Conservation (phyloP, 2,888 invertebrate genomes). For the Euspilapteryx auroguttella region DNA sequence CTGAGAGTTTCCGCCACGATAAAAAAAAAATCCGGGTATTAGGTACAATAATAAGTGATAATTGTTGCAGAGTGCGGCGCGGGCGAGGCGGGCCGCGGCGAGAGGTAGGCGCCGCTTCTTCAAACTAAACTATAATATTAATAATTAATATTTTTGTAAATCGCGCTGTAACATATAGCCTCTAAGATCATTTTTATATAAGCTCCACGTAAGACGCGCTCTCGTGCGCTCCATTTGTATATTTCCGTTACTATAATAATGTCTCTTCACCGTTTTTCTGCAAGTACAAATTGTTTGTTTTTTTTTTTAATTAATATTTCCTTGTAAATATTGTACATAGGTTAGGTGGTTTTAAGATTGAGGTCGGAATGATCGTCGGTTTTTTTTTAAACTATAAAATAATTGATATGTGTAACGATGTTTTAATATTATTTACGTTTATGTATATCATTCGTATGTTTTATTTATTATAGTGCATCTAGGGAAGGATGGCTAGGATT, state of each 20-base stretch:
- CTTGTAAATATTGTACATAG: constrained; percentile 61
- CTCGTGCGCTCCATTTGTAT: constrained; percentile 30
- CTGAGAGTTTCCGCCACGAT: too few species aligned
- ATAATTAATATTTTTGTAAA: constrained; percentile 36
- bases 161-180: constrained; percentile 11
- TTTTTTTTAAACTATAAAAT: background rate
- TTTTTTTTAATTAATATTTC: too few species aligned
- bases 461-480: constrained; percentile 44
- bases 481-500: constrained; percentile 34
- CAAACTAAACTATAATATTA: constrained; percentile 9
- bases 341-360: constrained; percentile 28
- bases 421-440: constrained; percentile 49
- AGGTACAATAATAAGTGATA: too few species aligned
- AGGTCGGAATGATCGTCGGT: constrained; percentile 21
- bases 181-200: constrained; percentile 24
- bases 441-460: constrained; percentile 46
- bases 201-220: too few species aligned
- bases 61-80: constrained; percentile 26
- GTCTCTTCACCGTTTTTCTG: constrained; percentile 51
- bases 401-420: constrained; percentile 18
- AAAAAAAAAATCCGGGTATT: too few species aligned
- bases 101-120: constrained; percentile 21
- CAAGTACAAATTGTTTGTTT: constrained; percentile 63
- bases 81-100: constrained; percentile 24
- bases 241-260: constrained; percentile 37